Conservation (phyloP, 1,140 invertebrate genomes). For the Zaprionus taronus region DNA sequence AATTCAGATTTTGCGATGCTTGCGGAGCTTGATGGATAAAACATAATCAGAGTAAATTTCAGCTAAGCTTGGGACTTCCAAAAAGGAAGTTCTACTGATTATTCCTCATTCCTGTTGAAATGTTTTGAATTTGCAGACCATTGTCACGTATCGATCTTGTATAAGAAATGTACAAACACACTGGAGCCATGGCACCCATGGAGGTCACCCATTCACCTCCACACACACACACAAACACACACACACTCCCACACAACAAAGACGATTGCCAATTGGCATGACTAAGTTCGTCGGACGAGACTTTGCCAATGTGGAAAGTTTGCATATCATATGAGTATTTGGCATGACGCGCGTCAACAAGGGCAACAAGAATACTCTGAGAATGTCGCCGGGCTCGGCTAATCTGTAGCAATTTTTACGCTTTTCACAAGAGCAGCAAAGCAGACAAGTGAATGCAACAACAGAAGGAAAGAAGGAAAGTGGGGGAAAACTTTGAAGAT, state of each 20-base stretch:
- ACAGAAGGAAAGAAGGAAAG: conserved; percentile 6
- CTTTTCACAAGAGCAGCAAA: conserved; percentile 51
- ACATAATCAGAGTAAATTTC: background rate
- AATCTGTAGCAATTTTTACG: conserved; percentile 65
- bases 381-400: conserved; percentile 52
- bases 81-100: background rate
- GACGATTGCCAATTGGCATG: conserved; percentile 19
- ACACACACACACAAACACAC: background rate
- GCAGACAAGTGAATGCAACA: conserved; percentile 22
- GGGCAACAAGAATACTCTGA: conserved; percentile 19
- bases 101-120: background rate
- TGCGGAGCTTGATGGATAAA: background rate
- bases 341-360: conserved; percentile 28
- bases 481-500: conserved; percentile 34
- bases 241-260: conserved; percentile 3
- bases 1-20: too few species aligned
- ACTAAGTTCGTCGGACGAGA: conserved; percentile 10
- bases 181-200: background rate
- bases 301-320: conserved; percentile 9
- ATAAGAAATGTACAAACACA: conserved; percentile 3
- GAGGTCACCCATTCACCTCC: conserved; percentile 1
- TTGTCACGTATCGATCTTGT: conserved; percentile 9
- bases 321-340: conserved; percentile 44
- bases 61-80: background rate
- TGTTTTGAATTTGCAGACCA: background rate